Percentiles rank a stretch among this genome's conserved stretches.
Conservation (phyloP, 2,113 vertebrate genomes). For the Nycticryphes semicollaris region DNA sequence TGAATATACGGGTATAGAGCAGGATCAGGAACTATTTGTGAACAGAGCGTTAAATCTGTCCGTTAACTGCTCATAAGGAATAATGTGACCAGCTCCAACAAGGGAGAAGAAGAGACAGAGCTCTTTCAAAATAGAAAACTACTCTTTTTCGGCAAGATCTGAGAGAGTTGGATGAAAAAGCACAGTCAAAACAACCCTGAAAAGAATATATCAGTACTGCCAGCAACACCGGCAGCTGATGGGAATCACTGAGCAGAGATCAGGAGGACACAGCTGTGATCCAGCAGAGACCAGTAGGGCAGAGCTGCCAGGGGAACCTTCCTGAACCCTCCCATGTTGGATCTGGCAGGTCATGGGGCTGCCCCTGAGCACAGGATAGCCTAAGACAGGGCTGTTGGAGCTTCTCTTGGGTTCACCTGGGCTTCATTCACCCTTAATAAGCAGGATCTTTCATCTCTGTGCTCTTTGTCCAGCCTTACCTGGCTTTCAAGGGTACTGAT, state of each 20-base stretch:
- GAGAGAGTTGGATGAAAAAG: background rate
- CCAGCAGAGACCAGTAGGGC: background rate
- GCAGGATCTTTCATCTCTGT: background rate
- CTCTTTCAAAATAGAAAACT: background rate
- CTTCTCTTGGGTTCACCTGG: background rate
- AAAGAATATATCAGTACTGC: background rate
- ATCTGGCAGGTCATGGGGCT: background rate
- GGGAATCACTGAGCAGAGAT: background rate
- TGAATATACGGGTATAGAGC: background rate
- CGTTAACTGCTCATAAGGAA: background rate
- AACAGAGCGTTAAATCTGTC: background rate
- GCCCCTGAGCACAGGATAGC: rapidly evolving
- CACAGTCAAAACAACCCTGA: background rate
- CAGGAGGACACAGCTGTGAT: background rate
- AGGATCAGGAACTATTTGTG: background rate
- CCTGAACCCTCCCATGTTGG: background rate
- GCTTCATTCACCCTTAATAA: background rate
- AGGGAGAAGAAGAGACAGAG: background rate
- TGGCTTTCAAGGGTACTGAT: background rate
- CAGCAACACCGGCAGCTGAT: background rate
- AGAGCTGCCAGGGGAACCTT: background rate
- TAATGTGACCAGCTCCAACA: background rate
- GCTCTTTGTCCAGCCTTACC: background rate
- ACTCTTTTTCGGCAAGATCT: background rate
- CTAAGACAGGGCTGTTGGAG: background rate